Evolutionary conservation across 2,113 vertebrate species (phyloP).

Genomic region (Oriolus oriolus): DNA sequence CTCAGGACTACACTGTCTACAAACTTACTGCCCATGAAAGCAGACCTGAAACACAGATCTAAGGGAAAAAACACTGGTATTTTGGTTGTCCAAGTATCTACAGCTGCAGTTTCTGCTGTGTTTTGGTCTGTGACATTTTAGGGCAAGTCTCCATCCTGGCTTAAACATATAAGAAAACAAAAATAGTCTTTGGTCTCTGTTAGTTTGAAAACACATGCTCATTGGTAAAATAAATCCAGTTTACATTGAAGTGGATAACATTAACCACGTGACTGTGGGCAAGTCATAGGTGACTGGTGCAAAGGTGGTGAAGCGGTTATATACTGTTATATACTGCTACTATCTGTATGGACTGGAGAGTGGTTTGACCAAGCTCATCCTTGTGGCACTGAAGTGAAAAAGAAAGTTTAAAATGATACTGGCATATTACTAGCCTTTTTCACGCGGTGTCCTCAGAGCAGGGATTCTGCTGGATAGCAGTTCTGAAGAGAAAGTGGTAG

Average conservation of each 20-base stretch:
- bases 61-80: neutral
- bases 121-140: neutral
- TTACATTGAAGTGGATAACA: neutral
- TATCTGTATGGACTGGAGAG: neutral
- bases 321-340: neutral
- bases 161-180: neutral
- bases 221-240: neutral
- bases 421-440: neutral
- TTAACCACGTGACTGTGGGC: rapidly evolving
- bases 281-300: neutral
- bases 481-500: neutral
- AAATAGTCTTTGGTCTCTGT: neutral
- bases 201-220: neutral
- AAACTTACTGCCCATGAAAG: neutral
- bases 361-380: neutral
- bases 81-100: neutral
- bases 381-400: neutral
- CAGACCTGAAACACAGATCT: neutral
- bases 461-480: neutral
- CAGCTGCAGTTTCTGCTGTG: neutral
- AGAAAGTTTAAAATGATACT: neutral
- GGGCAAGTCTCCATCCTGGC: neutral
- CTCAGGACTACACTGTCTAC: neutral
- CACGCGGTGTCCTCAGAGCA: neutral
- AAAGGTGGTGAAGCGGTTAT: neutral